Percentiles rank a stretch among this genome's conserved stretches.
These are phyloP conservation scores for Chionoecetes opilio DNA, from an alignment of 1,140 invertebrate genomes.

Conservation along the genomic window DNA sequence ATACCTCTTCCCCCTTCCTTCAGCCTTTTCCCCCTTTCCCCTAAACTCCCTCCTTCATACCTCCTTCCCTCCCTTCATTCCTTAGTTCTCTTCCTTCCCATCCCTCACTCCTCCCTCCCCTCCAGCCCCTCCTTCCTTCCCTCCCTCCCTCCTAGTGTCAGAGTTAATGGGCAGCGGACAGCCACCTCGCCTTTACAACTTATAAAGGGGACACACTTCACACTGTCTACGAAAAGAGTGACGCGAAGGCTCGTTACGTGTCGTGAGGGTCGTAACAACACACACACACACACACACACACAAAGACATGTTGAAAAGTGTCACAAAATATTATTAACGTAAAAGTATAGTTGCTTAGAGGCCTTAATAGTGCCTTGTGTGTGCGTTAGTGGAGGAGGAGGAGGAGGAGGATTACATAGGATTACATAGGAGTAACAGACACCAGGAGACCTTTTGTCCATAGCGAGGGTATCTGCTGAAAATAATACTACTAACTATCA, in stretches of 20 bases:
- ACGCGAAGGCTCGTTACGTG: neutral
- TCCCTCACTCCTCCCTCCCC: neutral
- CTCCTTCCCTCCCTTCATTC: neutral
- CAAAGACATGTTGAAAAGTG: neutral
- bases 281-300: constrained; percentile 14
- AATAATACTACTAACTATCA: no score
- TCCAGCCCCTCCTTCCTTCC: neutral
- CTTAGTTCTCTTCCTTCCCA: neutral
- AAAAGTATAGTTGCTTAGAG: neutral
- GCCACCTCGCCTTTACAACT: neutral
- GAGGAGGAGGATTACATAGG: no score
- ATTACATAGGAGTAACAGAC: no score
- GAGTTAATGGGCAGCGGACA: neutral
- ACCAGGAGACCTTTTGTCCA: no score
- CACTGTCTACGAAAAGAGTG: neutral
- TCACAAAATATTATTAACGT: neutral
- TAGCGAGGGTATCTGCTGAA: no score
- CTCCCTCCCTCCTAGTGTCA: neutral
- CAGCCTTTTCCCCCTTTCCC: neutral
- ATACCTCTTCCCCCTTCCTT: neutral
- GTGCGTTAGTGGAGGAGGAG: neutral
- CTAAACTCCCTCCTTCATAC: neutral
- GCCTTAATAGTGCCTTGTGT: neutral
- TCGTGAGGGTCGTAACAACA: neutral
- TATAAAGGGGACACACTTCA: neutral